phyloP scores from a whole-genome alignment of 2,113 vertebrate genomes.

The Albula glossodonta region DNA sequence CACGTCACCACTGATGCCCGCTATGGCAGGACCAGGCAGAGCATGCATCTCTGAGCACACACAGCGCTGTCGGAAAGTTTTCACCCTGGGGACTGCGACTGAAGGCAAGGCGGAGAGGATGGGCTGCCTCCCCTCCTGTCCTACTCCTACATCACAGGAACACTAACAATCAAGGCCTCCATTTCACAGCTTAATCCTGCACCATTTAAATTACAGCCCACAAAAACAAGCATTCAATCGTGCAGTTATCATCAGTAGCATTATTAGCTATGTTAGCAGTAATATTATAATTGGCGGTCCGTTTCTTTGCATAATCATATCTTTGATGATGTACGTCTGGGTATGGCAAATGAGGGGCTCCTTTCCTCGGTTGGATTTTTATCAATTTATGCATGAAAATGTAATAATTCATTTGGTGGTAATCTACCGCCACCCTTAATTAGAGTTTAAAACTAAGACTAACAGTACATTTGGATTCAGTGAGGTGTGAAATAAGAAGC shows the following conservation, averaged over 20 bases:
- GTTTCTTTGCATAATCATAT: slow-evolving; percentile 29
- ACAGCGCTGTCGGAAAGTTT: no score
- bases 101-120: no score
- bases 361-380: slow-evolving; percentile 49
- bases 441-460: slow-evolving; percentile 74
- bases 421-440: slow-evolving; percentile 74
- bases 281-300: not conserved
- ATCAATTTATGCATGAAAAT: slow-evolving; percentile 73
- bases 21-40: no score
- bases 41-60: no score
- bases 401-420: slow-evolving; percentile 70
- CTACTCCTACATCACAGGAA: not conserved
- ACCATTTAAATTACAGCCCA: not conserved
- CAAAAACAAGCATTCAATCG: not conserved
- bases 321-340: not conserved
- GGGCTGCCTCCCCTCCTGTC: not conserved
- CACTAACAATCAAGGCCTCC: not conserved
- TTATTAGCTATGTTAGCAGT: not conserved
- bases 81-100: no score
- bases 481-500: slow-evolving; percentile 78
- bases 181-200: not conserved
- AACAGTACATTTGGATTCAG: slow-evolving; percentile 77
- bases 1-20: slow-evolving; percentile 10
- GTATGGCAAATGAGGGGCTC: no score
- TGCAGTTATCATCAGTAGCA: not conserved